A percentile compares a stretch with the other conserved stretches of the same genome.
Conservation (phyloP, 2,113 vertebrate genomes). For the Panurus biarmicus region DNA sequence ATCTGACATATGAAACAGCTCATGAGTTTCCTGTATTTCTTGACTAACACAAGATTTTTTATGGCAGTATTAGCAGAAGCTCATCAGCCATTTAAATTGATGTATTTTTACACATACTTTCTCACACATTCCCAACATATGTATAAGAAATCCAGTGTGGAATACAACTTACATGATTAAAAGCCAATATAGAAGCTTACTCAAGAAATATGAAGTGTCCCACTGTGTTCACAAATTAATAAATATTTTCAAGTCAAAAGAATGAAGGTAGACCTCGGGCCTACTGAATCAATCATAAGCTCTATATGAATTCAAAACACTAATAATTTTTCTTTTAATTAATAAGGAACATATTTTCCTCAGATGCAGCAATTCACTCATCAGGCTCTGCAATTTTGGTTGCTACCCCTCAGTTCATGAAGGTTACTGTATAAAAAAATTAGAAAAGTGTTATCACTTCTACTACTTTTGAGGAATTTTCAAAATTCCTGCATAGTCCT, state of each 20-base stretch:
- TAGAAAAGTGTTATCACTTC: neutral
- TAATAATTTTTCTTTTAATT: neutral
- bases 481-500: neutral
- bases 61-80: neutral
- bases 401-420: neutral
- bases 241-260: neutral
- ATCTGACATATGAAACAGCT: neutral
- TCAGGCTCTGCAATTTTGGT: neutral
- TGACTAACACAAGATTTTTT: neutral
- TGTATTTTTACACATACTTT: neutral
- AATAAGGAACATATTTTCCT: neutral
- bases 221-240: neutral
- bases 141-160: neutral
- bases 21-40: neutral
- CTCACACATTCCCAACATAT: neutral
- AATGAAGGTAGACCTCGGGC: neutral
- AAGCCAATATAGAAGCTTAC: neutral
- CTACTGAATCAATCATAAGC: neutral
- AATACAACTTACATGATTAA: neutral
- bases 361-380: neutral
- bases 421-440: neutral
- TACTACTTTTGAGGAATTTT: slow-evolving; percentile 1
- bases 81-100: neutral
- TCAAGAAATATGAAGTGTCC: neutral
- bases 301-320: neutral